Evolutionary conservation across 2,113 vertebrate species (phyloP).

Genomic region (Azemiops feae): DNA sequence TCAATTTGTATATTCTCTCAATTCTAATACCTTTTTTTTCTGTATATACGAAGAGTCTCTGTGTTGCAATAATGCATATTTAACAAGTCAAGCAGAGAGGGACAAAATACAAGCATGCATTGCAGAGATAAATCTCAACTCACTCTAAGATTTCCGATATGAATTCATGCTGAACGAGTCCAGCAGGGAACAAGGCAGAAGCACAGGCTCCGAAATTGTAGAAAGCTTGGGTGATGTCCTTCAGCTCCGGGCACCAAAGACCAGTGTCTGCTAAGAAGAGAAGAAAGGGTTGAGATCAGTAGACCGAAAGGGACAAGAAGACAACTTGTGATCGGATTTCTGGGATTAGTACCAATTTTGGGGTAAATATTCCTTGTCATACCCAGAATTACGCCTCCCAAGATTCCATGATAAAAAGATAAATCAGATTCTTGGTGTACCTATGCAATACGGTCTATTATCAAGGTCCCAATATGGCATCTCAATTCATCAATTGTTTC

Average conservation of each 20-base stretch:
- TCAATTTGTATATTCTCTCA: background rate
- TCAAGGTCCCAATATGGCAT: too few species aligned
- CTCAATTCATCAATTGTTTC: too few species aligned
- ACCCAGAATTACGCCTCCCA: background rate
- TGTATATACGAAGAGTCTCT: background rate
- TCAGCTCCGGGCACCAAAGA: background rate
- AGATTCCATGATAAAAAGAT: background rate
- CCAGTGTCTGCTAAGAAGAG: background rate
- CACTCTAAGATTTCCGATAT: background rate
- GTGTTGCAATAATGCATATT: background rate
- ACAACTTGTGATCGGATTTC: background rate
- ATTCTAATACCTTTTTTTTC: background rate
- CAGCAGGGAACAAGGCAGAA: conserved; percentile 1
- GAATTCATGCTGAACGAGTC: background rate
- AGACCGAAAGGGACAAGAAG: background rate
- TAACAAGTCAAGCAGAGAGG: background rate
- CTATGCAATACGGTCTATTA: too few species aligned
- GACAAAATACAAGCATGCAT: too few species aligned
- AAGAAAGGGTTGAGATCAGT: background rate
- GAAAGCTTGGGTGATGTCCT: conserved; percentile 14
- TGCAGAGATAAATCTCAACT: background rate
- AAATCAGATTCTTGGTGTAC: too few species aligned
- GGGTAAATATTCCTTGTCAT: background rate
- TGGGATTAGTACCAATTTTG: too few species aligned
- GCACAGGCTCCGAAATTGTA: conserved; percentile 3